A percentile compares a stretch with the other conserved stretches of the same genome.
Evolutionary conservation across 1,140 invertebrate species (phyloP).

Genomic region (Cyclargus thomasi): DNA sequence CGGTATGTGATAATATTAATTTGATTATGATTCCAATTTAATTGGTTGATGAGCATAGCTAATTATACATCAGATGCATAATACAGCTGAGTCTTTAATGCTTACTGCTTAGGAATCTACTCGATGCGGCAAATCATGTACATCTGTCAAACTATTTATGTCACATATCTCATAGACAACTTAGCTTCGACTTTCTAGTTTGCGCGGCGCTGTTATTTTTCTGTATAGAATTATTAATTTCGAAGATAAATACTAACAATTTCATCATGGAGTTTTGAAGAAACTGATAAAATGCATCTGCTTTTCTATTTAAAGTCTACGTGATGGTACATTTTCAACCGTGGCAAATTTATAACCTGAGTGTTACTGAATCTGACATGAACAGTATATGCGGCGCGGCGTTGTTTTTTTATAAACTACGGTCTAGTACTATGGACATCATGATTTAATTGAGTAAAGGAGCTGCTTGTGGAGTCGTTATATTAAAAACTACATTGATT

Average conservation of each 20-base stretch:
- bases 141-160: too few relatives aligned
- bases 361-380: neutral
- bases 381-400: neutral
- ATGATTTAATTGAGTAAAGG: neutral
- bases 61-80: too few relatives aligned
- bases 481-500: neutral
- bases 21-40: too few relatives aligned
- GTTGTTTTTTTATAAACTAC: neutral
- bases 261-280: neutral
- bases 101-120: too few relatives aligned
- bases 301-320: neutral
- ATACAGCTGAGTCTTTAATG: too few relatives aligned
- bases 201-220: neutral
- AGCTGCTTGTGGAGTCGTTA: neutral
- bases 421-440: neutral
- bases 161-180: too few relatives aligned
- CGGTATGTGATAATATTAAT: too few relatives aligned
- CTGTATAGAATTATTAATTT: neutral
- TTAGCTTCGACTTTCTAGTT: neutral
- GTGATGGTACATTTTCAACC: neutral
- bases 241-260: neutral
- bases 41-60: too few relatives aligned
- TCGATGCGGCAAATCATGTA: too few relatives aligned
- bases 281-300: neutral
- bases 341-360: neutral